Base-by-base conservation (phyloP, 2,888 invertebrate genomes). In the Agrotis clavis region DNA sequence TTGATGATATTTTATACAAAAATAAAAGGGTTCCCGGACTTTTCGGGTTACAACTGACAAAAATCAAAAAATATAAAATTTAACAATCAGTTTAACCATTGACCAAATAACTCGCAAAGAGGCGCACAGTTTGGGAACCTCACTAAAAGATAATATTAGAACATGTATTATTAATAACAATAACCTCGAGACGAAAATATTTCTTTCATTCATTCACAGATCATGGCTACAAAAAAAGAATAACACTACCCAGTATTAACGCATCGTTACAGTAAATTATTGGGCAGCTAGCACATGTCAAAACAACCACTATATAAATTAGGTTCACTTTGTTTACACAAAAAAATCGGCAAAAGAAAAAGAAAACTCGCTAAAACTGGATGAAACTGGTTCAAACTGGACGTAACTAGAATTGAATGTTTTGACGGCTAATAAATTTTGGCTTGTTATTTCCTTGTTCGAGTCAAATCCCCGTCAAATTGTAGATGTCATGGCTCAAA, bases 361-460 rank as follows among this genome's bases (percentile, higher is more conserved):
- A 57, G 60, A 41, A 41, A 66, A 71, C 60, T 67, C 59, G 50
- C 19, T 56, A 4, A 54, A 83, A 79, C 80, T 56, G 35, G 47
- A 53, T 48, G 9, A 51, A 80, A 83, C 75, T 75, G 76, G 59
- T 45, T 65, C 67, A 68, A 72, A 81, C 72, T 76, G 71, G 71
- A 75, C 21, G 35, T 51, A 60, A 50, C 51, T 45, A 30, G 79
- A 71, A 75, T 67, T 65, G 59, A 65, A 56, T 74, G 45, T 76
- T 72, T 73, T 79, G 57, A 61, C 16, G 50, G 65, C 50, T 72
- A 50, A 81, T 70, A 72, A 66, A 84, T 65, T 71, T 30, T 30
- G 62, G 21, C 54, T 64, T 81, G 76, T 76, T 73, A 67, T 76
- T 83, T 71, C 84, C 72, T 75, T 78, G 66, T 78, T n/a, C 30